Base-by-base conservation (phyloP, 2,113 vertebrate genomes). In the Mastomys coucha region DNA sequence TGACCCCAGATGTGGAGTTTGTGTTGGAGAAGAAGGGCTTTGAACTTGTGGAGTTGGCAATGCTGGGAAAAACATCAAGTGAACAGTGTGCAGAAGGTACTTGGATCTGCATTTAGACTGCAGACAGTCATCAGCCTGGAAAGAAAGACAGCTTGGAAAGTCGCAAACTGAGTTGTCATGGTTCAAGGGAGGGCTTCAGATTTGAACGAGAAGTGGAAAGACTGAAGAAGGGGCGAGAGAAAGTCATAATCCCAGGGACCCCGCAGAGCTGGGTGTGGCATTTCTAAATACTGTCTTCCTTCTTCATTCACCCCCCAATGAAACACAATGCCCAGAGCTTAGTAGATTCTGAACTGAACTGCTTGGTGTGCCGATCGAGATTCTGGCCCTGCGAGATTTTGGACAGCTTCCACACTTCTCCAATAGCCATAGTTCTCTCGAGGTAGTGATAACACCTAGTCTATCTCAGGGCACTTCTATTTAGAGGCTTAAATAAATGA, bases 401-500 rank as follows among this genome's bases (percentile, higher is more conserved):
- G 58, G 85, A 39, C 67, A 22, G 10, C 51, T 88, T 92, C 56
- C 49, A 82, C 19, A 53, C 53, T 19, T 69, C 33, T 88, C 65
- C 19, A 10, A 73, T 63, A 88, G 70, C 58, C 53, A 19, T 33
- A 4, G 80, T 70, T 92, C 92, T 56, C 81, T 94, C 85, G 26
- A 36, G 10, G 3, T 26, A 19, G 89, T 75, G 91, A 75, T 65
- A 96, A 63, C 51, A 73, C 81, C n/a, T 58, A 31, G 67, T 33
- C 76, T 67, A 31, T 85, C 93, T 95, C 78, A 49, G 77, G 16
- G 53, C n/a, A 39, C 63, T 92, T 97, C 93, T 90, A 31, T 86
- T 82, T 70, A 80, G 13, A 78, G 39, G 4, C 72, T 91, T 94
- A 88, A 87, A 95, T 69, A 97, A 92, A 94, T 73, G 90, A 92